Evolutionary conservation across 2,888 invertebrate genomes (phyloP).

Genomic region (Eupeodes luniger): DNA sequence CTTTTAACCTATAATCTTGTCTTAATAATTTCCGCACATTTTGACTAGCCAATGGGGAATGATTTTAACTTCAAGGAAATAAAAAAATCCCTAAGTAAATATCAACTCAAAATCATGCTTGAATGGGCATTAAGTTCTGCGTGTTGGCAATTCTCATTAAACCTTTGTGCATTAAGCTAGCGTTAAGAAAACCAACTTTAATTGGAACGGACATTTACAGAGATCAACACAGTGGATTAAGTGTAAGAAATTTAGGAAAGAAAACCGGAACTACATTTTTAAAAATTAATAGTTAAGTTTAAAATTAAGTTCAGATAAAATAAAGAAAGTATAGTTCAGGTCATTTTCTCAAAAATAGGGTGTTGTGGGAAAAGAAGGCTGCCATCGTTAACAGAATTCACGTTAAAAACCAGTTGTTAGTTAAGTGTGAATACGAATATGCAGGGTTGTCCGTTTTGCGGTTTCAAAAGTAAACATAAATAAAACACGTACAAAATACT

Average conservation of each 20-base stretch:
- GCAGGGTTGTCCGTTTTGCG: too few relatives aligned
- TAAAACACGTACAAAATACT: too few relatives aligned
- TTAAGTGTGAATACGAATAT: too few relatives aligned
- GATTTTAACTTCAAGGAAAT: background rate
- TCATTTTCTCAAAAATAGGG: too few relatives aligned
- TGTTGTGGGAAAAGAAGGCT: too few relatives aligned
- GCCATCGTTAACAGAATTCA: too few relatives aligned
- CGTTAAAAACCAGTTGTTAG: too few relatives aligned
- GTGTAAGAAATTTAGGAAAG: background rate
- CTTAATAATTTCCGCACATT: constrained; percentile 16
- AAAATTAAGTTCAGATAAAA: too few relatives aligned
- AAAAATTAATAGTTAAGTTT: too few relatives aligned
- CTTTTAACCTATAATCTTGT: background rate
- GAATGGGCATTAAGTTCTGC: background rate
- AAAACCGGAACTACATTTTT: background rate
- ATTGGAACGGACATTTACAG: background rate
- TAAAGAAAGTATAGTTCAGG: too few relatives aligned
- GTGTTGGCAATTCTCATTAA: constrained; percentile 7
- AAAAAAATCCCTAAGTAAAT: background rate
- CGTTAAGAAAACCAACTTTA: background rate
- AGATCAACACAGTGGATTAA: background rate
- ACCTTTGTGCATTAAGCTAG: background rate
- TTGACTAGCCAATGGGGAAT: background rate
- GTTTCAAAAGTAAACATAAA: too few relatives aligned
- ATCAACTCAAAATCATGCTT: background rate